Percentiles rank a stretch among this genome's conserved stretches.
Evolutionary conservation across 2,888 invertebrate species (phyloP).

Genomic region (Cacoxenus indagator): DNA sequence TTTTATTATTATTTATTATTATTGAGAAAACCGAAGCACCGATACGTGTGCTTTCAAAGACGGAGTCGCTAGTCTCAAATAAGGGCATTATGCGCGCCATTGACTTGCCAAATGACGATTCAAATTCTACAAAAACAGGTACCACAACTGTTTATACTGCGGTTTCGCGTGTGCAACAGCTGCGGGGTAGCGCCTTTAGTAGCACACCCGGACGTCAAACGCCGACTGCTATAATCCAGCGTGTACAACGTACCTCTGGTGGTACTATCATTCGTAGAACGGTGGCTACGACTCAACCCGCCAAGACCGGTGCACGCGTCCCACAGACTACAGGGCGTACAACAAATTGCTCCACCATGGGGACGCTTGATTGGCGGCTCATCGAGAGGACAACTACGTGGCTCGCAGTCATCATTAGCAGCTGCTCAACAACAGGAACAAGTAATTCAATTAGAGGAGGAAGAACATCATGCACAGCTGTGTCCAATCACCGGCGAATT

Average conservation of each 20-base stretch:
- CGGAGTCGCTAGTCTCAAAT: slow-evolving; percentile 60
- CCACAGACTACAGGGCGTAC: slow-evolving; percentile 65
- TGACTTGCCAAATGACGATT: slow-evolving; percentile 19
- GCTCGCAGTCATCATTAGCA: slow-evolving; percentile 28
- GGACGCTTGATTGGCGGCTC: slow-evolving; percentile 22
- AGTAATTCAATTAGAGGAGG: slow-evolving; percentile 42
- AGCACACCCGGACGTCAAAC: slow-evolving; percentile 32
- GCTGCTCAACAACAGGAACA: neutral
- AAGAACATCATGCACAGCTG: slow-evolving; percentile 72
- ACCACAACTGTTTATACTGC: slow-evolving; percentile 38
- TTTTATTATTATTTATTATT: no score
- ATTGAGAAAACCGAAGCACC: slow-evolving; percentile 66
- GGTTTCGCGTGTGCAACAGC: slow-evolving; percentile 42
- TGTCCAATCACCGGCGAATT: slow-evolving; percentile 77
- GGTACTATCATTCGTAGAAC: slow-evolving; percentile 46
- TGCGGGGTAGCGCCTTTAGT: slow-evolving; percentile 44
- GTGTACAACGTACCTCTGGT: slow-evolving; percentile 41
- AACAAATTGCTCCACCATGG: slow-evolving; percentile 74
- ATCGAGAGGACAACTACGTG: slow-evolving; percentile 21
- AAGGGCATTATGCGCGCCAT: slow-evolving; percentile 66
- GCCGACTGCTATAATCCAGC: slow-evolving; percentile 38
- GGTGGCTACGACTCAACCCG: slow-evolving; percentile 10
- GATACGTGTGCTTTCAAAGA: slow-evolving; percentile 67
- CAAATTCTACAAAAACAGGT: neutral
- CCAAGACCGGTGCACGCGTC: slow-evolving; percentile 21